Base-by-base conservation (phyloP, 2,888 invertebrate species). In the Acleris sparsana region DNA sequence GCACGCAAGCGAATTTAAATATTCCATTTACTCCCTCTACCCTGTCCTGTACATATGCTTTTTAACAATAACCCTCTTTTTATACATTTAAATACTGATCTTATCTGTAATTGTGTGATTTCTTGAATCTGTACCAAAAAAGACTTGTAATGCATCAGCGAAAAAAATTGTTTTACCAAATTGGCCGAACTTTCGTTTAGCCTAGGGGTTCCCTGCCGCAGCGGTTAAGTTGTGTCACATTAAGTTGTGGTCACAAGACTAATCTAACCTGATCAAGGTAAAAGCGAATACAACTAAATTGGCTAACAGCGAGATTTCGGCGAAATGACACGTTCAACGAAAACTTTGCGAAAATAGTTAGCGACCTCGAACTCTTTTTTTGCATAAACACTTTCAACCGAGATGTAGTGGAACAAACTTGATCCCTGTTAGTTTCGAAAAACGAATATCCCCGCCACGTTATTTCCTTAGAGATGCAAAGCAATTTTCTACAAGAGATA, bases 391-490 rank as follows among this genome's bases (percentile, higher is more conserved):
- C 48, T 18, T 22, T 53, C 48, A 43, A 39, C 55, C 39, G 29
- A 20, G 29, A 29, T 61, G 55, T 60, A 65, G 44, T 56, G 44
- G 44, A 49, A 44, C 65, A 44, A 69, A 80, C 82, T 80, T 79
- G 77, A 80, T 80, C 77, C 39, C 79, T 75, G 80, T 79, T 80
- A 81, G 79, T 85, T 84, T 82, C 81, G 79, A 82, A 85, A 83
- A 83, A 79, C 82, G 80, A 78, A 85, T 85, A 83, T 80, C 83
- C 79, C 80, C 73, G 76, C 79, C 80, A 78, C 81, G 83, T 87
- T 86, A 88, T 89, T 90, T 87, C 89, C 88, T 89, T 85, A 77
- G 89, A 89, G 89, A 89, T 88, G 86, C 86, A 84, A 88, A 88
- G 87, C 88, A 90, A 90, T 90, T 89, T 90, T 88, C 88, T 89